Percentiles rank a stretch among this genome's conserved stretches.
These are phyloP conservation scores for Leptinotarsa lineolata DNA, from an alignment of 1,140 invertebrate species.

Conservation along the genomic window DNA sequence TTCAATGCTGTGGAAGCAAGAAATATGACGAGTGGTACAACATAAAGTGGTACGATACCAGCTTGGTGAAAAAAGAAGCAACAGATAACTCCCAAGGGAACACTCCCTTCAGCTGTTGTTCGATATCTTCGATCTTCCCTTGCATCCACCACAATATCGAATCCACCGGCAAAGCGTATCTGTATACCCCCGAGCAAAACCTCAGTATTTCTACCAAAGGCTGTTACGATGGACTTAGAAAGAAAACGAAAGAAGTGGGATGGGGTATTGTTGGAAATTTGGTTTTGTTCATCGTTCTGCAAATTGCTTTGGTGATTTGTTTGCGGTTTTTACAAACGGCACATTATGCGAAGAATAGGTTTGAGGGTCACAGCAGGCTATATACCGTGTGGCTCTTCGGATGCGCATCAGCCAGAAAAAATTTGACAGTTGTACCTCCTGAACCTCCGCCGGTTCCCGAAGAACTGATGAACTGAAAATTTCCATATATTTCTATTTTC, in stretches of 20 bases:
- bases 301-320: conserved; percentile 34
- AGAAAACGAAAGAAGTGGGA: conserved; percentile 44
- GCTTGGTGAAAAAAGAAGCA: conserved; percentile 35
- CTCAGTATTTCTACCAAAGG: conserved; percentile 49
- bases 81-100: neutral
- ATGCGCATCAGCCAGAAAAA: conserved; percentile 31
- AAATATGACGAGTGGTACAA: conserved; percentile 55
- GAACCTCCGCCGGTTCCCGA: conserved; percentile 26
- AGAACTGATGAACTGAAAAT: conserved; percentile 13
- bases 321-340: conserved; percentile 48
- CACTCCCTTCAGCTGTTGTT: conserved; percentile 48
- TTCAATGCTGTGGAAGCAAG: conserved; percentile 54
- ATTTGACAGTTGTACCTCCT: conserved; percentile 26
- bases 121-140: conserved; percentile 49
- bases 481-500: neutral
- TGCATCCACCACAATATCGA: conserved; percentile 54
- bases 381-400: conserved; percentile 48
- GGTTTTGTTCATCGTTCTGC: conserved; percentile 31
- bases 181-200: conserved; percentile 49
- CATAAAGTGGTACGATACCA: conserved; percentile 49
- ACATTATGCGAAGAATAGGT: conserved; percentile 39
- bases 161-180: conserved; percentile 41
- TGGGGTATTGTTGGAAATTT: conserved; percentile 47
- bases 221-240: conserved; percentile 44
- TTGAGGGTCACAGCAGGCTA: conserved; percentile 32